A percentile compares a stretch with the other conserved stretches of the same genome.
phyloP scores from a whole-genome alignment of 1,140 invertebrate species.

The Brachionus paranguensis region DNA sequence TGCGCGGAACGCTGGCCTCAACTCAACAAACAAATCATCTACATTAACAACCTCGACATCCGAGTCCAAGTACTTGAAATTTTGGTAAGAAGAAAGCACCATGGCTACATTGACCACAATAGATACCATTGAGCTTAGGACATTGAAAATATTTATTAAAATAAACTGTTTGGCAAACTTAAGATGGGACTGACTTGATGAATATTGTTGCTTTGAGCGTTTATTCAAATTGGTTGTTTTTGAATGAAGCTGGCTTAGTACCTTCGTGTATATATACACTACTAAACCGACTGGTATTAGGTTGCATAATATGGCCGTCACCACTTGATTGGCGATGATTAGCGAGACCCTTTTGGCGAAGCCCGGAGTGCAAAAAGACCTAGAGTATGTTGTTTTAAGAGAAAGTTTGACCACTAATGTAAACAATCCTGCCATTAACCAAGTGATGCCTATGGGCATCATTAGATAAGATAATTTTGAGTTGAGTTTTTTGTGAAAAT shows the following conservation, averaged over 20 bases:
- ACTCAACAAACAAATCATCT: neutral
- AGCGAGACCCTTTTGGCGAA: neutral
- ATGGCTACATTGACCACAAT: neutral
- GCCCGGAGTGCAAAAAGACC: neutral
- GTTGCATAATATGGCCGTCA: neutral
- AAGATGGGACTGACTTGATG: neutral
- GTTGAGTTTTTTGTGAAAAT: neutral
- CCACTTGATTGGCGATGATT: neutral
- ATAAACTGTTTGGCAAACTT: conserved; percentile 11
- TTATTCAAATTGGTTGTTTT: neutral
- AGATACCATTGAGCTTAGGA: neutral
- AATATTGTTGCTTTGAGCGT: neutral
- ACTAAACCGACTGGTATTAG: neutral
- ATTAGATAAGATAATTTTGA: neutral
- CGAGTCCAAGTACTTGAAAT: neutral
- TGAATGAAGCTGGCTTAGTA: neutral
- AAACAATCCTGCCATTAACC: neutral
- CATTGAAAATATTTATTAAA: neutral
- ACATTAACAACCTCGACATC: neutral
- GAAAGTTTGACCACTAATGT: neutral
- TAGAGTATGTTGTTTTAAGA: neutral
- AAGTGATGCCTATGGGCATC: neutral
- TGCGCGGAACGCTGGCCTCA: neutral
- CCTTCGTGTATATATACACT: neutral
- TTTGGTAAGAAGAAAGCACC: neutral